Conservation (phyloP, 2,113 vertebrate species). For the Nycticebus coucang region DNA sequence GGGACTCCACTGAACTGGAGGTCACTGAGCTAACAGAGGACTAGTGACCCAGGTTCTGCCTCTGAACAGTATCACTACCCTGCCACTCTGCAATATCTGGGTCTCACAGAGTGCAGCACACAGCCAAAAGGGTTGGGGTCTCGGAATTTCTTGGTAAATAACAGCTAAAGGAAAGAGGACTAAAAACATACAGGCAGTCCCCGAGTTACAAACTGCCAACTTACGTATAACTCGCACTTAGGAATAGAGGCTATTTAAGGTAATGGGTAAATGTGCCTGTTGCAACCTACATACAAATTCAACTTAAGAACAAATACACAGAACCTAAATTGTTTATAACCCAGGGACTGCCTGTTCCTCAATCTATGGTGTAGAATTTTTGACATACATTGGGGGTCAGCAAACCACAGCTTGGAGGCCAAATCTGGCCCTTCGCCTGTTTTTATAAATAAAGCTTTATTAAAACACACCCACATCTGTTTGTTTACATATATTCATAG, state of each 20-base stretch:
- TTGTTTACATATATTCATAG: accelerated
- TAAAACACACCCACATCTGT: neutral
- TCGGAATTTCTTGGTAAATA: neutral
- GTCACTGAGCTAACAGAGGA: neutral
- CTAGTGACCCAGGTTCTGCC: neutral
- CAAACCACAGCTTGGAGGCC: neutral
- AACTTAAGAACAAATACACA: no score
- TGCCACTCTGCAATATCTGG: accelerated
- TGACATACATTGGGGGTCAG: neutral
- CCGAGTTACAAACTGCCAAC: no score
- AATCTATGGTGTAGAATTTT: neutral
- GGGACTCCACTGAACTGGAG: neutral
- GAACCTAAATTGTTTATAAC: no score
- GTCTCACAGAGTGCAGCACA: neutral
- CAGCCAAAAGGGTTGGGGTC: accelerated
- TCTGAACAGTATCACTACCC: accelerated
- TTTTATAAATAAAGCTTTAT: conserved; percentile 18
- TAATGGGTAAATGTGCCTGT: no score
- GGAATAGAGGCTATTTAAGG: no score
- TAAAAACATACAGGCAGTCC: neutral
- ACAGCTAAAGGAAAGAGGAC: neutral
- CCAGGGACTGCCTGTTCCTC: neutral
- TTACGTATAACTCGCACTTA: no score
- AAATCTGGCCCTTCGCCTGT: neutral
- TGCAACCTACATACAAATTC: no score